Evolutionary conservation across 2,888 invertebrate genomes (phyloP), one percentile per base, ranked within the genome.

Genomic region (Linnaemya tessellans): DNA sequence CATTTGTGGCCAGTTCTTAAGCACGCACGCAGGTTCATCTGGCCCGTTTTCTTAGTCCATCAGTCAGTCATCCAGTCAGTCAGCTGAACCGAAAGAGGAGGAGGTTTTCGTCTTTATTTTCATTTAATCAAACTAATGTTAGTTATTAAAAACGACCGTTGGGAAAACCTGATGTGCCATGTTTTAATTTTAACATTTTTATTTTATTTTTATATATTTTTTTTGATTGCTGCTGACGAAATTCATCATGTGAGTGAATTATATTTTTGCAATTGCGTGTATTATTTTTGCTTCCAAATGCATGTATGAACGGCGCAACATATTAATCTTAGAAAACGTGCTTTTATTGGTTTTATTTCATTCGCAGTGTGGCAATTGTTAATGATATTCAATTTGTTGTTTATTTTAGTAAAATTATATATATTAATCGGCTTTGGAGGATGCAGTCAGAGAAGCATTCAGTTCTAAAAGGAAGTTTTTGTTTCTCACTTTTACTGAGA

Each of bases 41-140:
- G 62, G 54, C 5, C 18, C 25, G 65, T 60, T 62, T 67, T 70
- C 43, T 41, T 62, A 22, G 64, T n/a, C 43, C n/a, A n/a, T 67
- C 49, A 41, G 70, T 64, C 79, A 70, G 62, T 15, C 25, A 5
- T 77, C 43, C 56, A 60, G 10, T 77, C 43, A 58, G 70, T 64
- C 79, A 79, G 70, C 62, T 79, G 54, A 41, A 62, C 3, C 13
- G 51, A 41, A 79, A 54, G 67, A 83, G 56, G 35, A 78, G 78
- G 71, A 41, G 70, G 71, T 73, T 74, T 67, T 71, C 79, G 71
- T 70, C 79, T 79, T 85, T 77, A 80, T 82, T 85, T 82, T 80
- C 80, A 75, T 84, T 86, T 86, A 84, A 86, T 86, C 87, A 86
- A 82, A 80, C 84, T 87, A 87, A 87, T 87, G 84, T 82, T 86